phyloP scores from a whole-genome alignment of 64 coral and sea anemone genomes.

The Dendronephthya gigantea region DNA sequence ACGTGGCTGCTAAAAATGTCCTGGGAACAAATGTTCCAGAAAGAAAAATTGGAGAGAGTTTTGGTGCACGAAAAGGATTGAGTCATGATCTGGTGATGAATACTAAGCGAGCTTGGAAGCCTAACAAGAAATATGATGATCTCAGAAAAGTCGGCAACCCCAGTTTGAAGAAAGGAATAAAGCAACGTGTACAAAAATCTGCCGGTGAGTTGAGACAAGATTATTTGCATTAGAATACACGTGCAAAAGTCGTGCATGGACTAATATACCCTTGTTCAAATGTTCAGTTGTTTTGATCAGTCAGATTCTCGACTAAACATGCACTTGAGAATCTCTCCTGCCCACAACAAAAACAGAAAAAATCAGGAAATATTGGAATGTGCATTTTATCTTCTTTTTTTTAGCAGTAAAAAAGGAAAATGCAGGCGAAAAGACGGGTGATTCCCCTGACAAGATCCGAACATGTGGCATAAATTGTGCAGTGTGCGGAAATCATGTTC shows the following conservation, averaged over 20 bases:
- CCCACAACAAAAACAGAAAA: not conserved
- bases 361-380: too few relatives aligned
- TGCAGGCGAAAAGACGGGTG: not conserved
- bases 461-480: conserved; percentile 11
- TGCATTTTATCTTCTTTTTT: not conserved
- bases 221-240: too few relatives aligned
- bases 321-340: too few relatives aligned
- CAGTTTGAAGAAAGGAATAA: not conserved
- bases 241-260: too few relatives aligned
- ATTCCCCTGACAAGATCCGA: not conserved
- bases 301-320: too few relatives aligned
- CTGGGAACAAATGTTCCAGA: not conserved
- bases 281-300: too few relatives aligned
- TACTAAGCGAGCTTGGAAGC: conserved; percentile 12
- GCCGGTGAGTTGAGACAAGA: not conserved
- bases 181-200: not conserved
- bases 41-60: conserved; percentile 1
- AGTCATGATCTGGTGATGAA: not conserved
- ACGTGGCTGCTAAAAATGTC: not conserved
- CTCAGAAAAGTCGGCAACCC: not conserved
- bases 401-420: not conserved
- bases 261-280: too few relatives aligned
- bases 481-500: not conserved
- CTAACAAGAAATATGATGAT: conserved; percentile 19
- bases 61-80: not conserved